These are phyloP conservation scores for Emydocephalus ijimae DNA, from an alignment of 2,113 vertebrate genomes.

Conservation along the genomic window DNA sequence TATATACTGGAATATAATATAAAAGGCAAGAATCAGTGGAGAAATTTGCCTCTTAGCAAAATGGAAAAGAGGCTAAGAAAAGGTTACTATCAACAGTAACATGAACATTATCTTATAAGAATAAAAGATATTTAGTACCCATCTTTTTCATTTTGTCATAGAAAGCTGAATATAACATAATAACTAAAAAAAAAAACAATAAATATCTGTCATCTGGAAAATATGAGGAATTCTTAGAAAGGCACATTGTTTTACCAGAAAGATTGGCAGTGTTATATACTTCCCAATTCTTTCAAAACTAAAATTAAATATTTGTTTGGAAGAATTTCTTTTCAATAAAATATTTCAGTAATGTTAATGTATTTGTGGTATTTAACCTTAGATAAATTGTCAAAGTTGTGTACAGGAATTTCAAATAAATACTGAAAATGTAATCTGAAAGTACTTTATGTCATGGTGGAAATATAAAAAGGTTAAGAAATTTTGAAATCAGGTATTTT, in stretches of 20 bases:
- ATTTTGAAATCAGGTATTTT: no score
- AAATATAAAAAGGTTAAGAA: no score
- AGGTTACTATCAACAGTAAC: no score
- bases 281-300: background rate
- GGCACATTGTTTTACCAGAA: background rate
- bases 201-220: background rate
- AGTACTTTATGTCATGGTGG: no score
- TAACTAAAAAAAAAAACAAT: background rate
- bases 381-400: no score
- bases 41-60: background rate
- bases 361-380: no score
- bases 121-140: background rate
- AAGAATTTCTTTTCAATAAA: background rate
- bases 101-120: background rate
- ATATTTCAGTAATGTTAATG: background rate
- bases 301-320: background rate
- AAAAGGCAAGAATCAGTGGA: background rate
- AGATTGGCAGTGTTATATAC: background rate
- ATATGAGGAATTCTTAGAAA: background rate
- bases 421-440: no score
- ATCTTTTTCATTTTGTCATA: background rate
- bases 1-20: background rate
- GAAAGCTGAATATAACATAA: background rate
- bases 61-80: background rate
- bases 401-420: no score